These are phyloP conservation scores for Seriola aureovittata DNA, from an alignment of 2,113 vertebrate species.

Conservation along the genomic window DNA sequence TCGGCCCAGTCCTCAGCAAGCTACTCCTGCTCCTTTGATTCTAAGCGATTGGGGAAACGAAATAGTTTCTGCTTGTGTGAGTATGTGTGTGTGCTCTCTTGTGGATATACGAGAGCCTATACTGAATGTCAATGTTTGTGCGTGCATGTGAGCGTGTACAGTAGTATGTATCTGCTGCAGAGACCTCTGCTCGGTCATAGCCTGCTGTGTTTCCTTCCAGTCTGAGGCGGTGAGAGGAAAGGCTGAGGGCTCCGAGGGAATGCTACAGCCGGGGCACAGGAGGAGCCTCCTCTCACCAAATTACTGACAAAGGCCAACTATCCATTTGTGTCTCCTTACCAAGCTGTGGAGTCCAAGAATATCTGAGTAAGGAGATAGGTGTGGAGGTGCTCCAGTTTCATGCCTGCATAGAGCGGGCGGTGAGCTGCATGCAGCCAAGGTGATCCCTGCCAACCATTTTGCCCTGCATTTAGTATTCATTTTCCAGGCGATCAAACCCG, in stretches of 20 bases:
- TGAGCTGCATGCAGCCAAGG: slow-evolving; percentile 64
- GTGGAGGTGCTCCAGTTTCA: slow-evolving; percentile 66
- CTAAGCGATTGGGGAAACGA: slow-evolving; percentile 33
- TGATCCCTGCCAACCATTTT: slow-evolving; percentile 81
- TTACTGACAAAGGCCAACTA: slow-evolving; percentile 51
- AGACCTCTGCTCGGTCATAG: slow-evolving; percentile 1
- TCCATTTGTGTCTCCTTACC: slow-evolving; percentile 39
- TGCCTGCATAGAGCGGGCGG: slow-evolving; percentile 51
- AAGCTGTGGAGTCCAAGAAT: slow-evolving; percentile 47
- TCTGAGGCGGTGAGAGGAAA: slow-evolving; percentile 37
- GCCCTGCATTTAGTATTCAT: slow-evolving; percentile 79
- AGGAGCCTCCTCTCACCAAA: slow-evolving; percentile 48
- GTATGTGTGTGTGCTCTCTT: background rate
- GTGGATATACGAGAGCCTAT: background rate
- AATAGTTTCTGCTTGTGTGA: slow-evolving; percentile 12
- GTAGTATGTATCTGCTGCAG: background rate
- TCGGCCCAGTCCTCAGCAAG: slow-evolving; percentile 25
- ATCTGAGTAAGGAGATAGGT: slow-evolving; percentile 45
- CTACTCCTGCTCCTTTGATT: slow-evolving; percentile 45
- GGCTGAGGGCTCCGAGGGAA: slow-evolving; percentile 60
- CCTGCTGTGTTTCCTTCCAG: slow-evolving; percentile 32
- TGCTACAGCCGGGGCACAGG: slow-evolving; percentile 48
- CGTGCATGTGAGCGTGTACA: background rate
- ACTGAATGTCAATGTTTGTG: background rate
- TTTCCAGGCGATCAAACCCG: slow-evolving; percentile 79